These are phyloP conservation scores for Lordiphosa stackelbergi DNA, from an alignment of 1,140 invertebrate genomes.

Conservation along the genomic window DNA sequence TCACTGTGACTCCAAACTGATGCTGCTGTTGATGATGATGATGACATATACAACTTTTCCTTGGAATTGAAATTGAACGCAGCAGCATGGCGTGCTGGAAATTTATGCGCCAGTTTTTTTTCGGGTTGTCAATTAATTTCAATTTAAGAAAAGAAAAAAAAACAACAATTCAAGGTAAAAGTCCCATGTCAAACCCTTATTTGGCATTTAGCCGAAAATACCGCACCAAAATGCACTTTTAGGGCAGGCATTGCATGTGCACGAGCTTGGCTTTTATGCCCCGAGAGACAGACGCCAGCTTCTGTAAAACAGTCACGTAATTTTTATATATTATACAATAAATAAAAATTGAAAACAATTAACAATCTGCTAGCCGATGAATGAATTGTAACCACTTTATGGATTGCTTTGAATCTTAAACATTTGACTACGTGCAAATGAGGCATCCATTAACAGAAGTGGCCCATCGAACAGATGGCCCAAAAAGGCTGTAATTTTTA, in stretches of 20 bases:
- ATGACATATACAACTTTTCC: constrained; percentile 63
- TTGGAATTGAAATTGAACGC: constrained; percentile 68
- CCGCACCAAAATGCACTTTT: constrained; percentile 51
- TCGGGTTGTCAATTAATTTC: constrained; percentile 63
- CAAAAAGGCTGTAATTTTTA: constrained; percentile 5
- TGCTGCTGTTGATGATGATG: constrained; percentile 29
- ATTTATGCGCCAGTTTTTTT: constrained; percentile 58
- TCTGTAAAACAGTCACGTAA: constrained; percentile 27
- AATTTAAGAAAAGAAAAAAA: constrained; percentile 37
- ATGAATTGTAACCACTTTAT: constrained; percentile 36
- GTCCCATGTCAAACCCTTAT: constrained; percentile 56
- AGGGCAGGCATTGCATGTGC: constrained; percentile 38
- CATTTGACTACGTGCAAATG: constrained; percentile 42
- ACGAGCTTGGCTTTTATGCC: background rate
- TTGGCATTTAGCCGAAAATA: constrained; percentile 43
- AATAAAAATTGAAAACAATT: constrained; percentile 47
- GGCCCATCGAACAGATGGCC: constrained; percentile 16
- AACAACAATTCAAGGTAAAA: constrained; percentile 60
- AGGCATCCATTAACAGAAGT: constrained; percentile 18
- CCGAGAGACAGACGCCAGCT: constrained; percentile 19
- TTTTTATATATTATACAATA: constrained; percentile 12
- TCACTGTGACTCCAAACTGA: constrained; percentile 18
- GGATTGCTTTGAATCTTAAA: constrained; percentile 30
- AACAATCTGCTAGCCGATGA: constrained; percentile 23
- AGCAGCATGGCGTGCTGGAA: constrained; percentile 31